A percentile compares a stretch with the other conserved stretches of the same genome.
phyloP scores from a whole-genome alignment of 2,888 invertebrate genomes.

The Archips xylosteana region DNA sequence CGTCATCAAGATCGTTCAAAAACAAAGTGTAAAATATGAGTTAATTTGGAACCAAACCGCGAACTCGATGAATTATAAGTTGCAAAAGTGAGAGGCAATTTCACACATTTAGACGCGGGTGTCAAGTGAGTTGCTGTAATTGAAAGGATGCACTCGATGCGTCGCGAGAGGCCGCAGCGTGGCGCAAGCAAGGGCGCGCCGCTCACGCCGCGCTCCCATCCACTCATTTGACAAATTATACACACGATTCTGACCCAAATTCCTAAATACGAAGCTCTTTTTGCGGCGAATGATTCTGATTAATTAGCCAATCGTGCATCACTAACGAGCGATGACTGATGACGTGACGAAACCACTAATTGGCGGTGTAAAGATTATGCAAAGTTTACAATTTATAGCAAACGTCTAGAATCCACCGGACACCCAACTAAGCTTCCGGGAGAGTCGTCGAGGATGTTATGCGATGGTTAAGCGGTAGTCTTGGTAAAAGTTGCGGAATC shows the following conservation, averaged over 20 bases:
- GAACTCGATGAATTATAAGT: not conserved
- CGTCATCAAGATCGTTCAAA: not conserved
- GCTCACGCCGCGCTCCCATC: conserved; percentile 45
- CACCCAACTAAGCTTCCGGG: not conserved
- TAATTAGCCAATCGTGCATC: conserved; percentile 31
- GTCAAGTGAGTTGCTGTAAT: conserved; percentile 32
- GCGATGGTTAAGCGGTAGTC: conserved; percentile 2
- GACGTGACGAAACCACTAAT: conserved; percentile 12
- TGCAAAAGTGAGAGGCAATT: conserved; percentile 36
- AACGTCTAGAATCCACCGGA: not conserved
- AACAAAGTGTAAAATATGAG: not conserved
- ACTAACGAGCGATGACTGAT: not conserved
- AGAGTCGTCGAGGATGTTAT: conserved; percentile 1
- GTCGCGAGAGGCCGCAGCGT: conserved; percentile 4
- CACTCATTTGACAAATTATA: conserved; percentile 14
- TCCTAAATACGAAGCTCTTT: not conserved
- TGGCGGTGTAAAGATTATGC: conserved; percentile 19
- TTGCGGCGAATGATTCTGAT: conserved; percentile 1
- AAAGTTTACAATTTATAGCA: not conserved
- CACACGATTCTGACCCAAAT: conserved; percentile 36
- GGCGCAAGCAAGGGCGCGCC: conserved; percentile 28
- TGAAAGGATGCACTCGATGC: conserved; percentile 38
- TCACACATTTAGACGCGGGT: conserved; percentile 31
- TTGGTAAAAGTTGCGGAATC: conserved; percentile 2
- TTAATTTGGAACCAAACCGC: not conserved